Percentiles rank a stretch among this genome's conserved stretches.
Conservation (phyloP, 2,888 invertebrate species). For the Beris morrisii region DNA sequence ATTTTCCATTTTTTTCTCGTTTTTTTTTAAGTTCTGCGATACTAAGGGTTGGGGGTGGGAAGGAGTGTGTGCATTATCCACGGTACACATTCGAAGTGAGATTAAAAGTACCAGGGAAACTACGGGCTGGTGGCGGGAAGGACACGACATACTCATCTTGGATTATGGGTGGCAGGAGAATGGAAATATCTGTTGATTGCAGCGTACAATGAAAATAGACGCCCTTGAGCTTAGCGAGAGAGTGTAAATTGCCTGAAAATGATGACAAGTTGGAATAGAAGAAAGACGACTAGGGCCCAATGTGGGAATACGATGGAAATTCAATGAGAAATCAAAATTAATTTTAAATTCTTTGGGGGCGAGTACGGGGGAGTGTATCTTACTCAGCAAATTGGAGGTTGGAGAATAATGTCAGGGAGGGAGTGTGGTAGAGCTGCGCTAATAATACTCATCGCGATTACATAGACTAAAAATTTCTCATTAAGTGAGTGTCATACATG, state of each 20-base stretch:
- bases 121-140: background rate
- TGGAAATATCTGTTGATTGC: slow-evolving; percentile 13
- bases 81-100: background rate
- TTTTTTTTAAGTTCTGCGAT: background rate
- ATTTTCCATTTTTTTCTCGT: background rate
- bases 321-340: no score
- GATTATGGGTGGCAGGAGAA: slow-evolving; percentile 7
- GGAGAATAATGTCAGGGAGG: no score
- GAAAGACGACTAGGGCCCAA: no score
- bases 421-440: no score
- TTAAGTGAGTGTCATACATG: no score
- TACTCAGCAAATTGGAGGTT: no score
- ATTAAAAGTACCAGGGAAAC: no score
- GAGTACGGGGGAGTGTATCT: no score
- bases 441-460: no score
- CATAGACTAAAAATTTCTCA: no score
- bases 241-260: slow-evolving; percentile 17
- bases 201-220: slow-evolving; percentile 6
- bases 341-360: no score
- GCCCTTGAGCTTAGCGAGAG: slow-evolving; percentile 15
- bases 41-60: background rate
- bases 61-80: slow-evolving; percentile 8
- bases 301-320: no score
- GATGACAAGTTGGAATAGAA: slow-evolving; percentile 4
- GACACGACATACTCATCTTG: slow-evolving; percentile 3